Conservation (phyloP, 2,113 vertebrate genomes). For the Benitochromis conjunctus region DNA sequence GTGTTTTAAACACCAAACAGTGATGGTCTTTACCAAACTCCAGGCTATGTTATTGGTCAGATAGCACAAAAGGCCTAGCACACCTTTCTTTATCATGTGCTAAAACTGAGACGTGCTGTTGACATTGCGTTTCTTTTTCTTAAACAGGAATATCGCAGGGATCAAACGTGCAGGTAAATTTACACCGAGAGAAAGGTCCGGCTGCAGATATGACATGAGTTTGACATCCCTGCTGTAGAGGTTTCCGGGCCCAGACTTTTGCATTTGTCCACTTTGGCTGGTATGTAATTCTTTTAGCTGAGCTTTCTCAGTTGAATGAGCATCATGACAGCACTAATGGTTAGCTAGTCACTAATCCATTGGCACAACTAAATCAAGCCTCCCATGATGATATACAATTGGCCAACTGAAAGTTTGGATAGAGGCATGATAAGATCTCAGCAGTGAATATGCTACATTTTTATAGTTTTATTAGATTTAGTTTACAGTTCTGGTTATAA, state of each 20-base stretch:
- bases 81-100: not conserved
- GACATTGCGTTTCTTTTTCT: not conserved
- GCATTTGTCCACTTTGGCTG: fast-evolving
- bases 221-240: not conserved
- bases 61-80: not conserved
- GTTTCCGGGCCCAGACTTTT: not conserved
- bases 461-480: not conserved
- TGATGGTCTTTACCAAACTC: not conserved
- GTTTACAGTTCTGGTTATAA: not conserved
- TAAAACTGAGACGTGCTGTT: fast-evolving
- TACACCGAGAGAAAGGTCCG: not conserved
- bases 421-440: not conserved
- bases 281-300: not conserved
- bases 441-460: fast-evolving
- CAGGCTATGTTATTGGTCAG: not conserved
- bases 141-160: not conserved
- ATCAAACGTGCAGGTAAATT: not conserved
- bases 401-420: not conserved
- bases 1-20: not conserved
- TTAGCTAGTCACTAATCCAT: not conserved
- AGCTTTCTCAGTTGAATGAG: not conserved
- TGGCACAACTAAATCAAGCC: not conserved
- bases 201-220: fast-evolving
- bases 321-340: not conserved
- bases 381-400: not conserved